Conservation (phyloP, 2,797 vertebrate species). For the Amblyraja radiata region DNA sequence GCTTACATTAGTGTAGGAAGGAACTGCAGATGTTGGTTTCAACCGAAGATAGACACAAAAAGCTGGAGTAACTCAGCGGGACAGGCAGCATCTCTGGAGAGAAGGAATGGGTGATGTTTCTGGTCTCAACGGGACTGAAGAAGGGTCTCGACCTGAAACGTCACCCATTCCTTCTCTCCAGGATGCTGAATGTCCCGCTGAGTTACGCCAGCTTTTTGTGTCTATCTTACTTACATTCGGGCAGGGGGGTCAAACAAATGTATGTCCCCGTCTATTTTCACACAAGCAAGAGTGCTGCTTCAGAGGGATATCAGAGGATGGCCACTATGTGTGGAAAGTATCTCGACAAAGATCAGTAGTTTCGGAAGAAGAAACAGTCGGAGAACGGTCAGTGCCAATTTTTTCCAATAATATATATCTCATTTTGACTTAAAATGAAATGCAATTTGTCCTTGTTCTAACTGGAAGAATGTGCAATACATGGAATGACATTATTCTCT, state of each 20-base stretch:
- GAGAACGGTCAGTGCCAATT: background rate
- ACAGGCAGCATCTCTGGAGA: too few species aligned
- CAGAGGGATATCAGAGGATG: background rate
- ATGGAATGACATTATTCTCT: background rate
- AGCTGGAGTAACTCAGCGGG: too few species aligned
- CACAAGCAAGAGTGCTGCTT: background rate
- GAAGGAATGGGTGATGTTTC: too few species aligned
- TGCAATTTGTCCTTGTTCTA: background rate
- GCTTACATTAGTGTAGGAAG: background rate
- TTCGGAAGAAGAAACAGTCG: background rate
- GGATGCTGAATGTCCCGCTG: too few species aligned
- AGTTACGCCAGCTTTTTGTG: too few species aligned
- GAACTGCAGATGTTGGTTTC: too few species aligned
- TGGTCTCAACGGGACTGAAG: too few species aligned
- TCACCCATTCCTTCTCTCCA: too few species aligned
- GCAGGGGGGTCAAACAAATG: background rate
- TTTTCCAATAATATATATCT: background rate
- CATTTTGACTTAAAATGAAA: background rate
- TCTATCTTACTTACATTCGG: background rate
- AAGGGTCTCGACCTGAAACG: too few species aligned
- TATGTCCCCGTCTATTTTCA: background rate
- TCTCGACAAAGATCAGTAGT: background rate
- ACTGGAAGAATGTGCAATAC: background rate
- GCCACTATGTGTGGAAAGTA: background rate
- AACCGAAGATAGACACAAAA: too few species aligned